Evolutionary conservation across 2,888 invertebrate genomes (phyloP), one percentile per base, ranked within the genome.

Genomic region (Oligia fasciuncula): DNA sequence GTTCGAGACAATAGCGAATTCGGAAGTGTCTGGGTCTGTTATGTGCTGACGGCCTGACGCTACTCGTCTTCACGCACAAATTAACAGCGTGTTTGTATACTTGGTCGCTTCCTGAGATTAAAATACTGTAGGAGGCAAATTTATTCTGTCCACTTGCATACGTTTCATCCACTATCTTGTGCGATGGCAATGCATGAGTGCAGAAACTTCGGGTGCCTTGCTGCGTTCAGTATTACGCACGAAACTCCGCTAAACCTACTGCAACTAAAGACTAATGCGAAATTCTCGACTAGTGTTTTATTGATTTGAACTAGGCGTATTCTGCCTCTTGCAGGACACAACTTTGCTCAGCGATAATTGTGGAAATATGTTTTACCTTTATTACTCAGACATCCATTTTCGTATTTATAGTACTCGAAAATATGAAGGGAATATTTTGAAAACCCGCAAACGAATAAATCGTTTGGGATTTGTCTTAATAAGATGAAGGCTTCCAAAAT

Each of bases 341-440:
- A 43, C 0, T n/a, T n/a, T 71, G 63, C 73, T 79, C 23, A 73
- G 63, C 74, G 74, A 73, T 65, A 29, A 40, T 65, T 49, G 0
- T 65, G 57, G 6, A 23, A 23, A 80, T 70, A 54, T 46, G 4
- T 80, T 62, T 51, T 57, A 17, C 8, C 17, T 35, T 54, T 54
- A 8, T 43, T 46, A 70, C 23, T 57, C 29, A n/a, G 29, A 35
- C 40, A 29, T 51, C 49, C 4, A 13, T 49, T 49, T n/a, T 43
- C 6, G 17, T 63, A 63, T 19, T 40, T 29, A 62, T 11, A n/a
- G 0, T 35, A 19, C 11, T 40, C 5, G 62, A 77, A 40, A 62
- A 49, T n/a, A 40, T 49, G 5, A n/a, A 40, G 51, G 5, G n/a
- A 35, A 40, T 76, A 35, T 35, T 57, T 35, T n/a, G 2, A 29